Evolutionary conservation across 1,140 invertebrate species (phyloP).

Genomic region (Caenorhabditis latens): DNA sequence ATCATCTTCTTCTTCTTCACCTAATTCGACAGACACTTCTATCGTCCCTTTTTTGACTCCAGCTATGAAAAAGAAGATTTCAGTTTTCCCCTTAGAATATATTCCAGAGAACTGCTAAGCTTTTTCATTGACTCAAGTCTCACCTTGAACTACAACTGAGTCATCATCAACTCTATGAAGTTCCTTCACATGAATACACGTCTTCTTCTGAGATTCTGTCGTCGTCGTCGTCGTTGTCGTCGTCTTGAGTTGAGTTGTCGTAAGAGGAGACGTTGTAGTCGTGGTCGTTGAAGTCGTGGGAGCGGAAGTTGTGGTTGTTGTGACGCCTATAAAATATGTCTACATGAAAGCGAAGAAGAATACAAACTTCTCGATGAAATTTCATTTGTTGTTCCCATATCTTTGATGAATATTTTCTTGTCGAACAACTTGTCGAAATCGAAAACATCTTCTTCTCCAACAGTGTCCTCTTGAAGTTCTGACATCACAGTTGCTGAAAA

Average conservation of each 20-base stretch:
- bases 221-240: neutral
- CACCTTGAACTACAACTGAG: constrained; percentile 14
- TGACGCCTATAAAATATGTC: constrained; percentile 25
- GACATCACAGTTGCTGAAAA: constrained; percentile 38
- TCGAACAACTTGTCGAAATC: constrained; percentile 27
- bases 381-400: neutral
- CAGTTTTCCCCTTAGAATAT: neutral
- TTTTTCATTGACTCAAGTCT: neutral
- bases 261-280: neutral
- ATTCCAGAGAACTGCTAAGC: neutral
- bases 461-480: constrained; percentile 14
- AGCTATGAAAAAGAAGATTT: neutral
- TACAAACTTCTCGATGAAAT: neutral
- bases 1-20: constrained; percentile 15
- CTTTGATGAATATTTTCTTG: neutral
- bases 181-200: constrained; percentile 39
- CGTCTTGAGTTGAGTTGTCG: neutral
- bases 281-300: neutral
- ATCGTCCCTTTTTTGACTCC: constrained; percentile 10
- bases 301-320: neutral
- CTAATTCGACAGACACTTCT: constrained; percentile 18
- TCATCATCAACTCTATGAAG: neutral
- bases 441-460: constrained; percentile 6
- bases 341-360: neutral
- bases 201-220: neutral